phyloP scores from a whole-genome alignment of 2,113 vertebrate genomes.

The Donacobius atricapilla region DNA sequence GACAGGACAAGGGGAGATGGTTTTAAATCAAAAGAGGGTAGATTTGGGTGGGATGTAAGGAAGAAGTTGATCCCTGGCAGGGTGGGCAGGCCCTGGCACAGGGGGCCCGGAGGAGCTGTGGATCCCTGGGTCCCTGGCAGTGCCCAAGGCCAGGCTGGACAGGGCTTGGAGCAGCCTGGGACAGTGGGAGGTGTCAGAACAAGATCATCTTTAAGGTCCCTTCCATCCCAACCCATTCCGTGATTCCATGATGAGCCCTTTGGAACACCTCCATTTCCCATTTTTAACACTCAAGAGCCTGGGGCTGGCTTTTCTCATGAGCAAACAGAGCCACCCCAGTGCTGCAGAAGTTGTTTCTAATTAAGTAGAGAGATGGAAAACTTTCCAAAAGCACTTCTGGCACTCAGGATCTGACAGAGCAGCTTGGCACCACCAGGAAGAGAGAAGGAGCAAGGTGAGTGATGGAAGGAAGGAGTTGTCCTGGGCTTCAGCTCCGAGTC shows the following conservation, averaged over 20 bases:
- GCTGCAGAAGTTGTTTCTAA: not conserved
- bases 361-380: not conserved
- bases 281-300: not conserved
- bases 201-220: not conserved
- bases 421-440: not conserved
- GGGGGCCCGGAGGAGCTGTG: not conserved
- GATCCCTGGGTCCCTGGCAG: not conserved
- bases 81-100: not conserved
- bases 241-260: not conserved
- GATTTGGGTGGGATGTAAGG: not conserved
- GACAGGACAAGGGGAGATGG: not conserved
- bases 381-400: not conserved
- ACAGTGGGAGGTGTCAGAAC: fast-evolving
- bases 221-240: not conserved
- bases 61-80: not conserved
- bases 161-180: not conserved
- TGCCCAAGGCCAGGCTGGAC: not conserved
- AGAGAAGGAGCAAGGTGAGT: not conserved
- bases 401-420: not conserved
- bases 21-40: not conserved
- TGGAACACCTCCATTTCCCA: not conserved
- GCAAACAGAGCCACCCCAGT: not conserved
- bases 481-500: not conserved
- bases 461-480: not conserved
- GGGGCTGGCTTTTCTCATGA: not conserved